These are phyloP conservation scores for Muscicapa comitata DNA, from an alignment of 2,797 vertebrate species.

Conservation along the genomic window DNA sequence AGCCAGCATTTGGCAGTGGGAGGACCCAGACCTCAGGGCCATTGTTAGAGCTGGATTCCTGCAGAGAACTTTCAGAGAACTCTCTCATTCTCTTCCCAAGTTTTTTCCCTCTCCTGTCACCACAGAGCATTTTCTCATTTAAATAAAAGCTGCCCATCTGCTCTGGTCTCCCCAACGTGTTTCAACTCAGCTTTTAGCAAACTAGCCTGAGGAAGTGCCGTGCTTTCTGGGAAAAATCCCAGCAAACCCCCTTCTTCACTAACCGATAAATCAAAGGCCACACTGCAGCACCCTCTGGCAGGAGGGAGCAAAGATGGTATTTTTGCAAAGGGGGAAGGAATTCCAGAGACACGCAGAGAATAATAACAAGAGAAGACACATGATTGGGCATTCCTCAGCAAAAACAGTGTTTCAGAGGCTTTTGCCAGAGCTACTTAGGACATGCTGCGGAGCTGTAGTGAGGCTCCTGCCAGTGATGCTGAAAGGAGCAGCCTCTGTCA, in stretches of 20 bases:
- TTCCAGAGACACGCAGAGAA: neutral
- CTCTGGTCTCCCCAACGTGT: neutral
- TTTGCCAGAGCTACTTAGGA: neutral
- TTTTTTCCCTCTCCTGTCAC: neutral
- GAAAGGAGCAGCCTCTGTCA: neutral
- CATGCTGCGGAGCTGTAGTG: accelerated
- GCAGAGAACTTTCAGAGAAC: neutral
- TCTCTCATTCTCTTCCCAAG: neutral
- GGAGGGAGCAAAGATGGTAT: neutral
- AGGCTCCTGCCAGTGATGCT: neutral
- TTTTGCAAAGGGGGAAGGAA: neutral
- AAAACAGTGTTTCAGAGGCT: neutral
- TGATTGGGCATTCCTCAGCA: neutral
- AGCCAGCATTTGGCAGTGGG: neutral
- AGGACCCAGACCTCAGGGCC: neutral
- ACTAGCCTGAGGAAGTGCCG: neutral
- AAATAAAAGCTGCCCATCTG: constrained; percentile 27
- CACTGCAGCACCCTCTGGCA: neutral
- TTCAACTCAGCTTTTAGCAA: constrained; percentile 8
- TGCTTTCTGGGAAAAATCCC: constrained; percentile 5
- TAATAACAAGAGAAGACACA: neutral
- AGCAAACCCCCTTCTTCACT: neutral
- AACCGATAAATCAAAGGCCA: neutral
- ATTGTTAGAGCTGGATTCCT: constrained; percentile 22
- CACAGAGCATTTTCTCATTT: neutral